Evolutionary conservation across 1,140 invertebrate species (phyloP).

Genomic region (Drosophila gunungcola): DNA sequence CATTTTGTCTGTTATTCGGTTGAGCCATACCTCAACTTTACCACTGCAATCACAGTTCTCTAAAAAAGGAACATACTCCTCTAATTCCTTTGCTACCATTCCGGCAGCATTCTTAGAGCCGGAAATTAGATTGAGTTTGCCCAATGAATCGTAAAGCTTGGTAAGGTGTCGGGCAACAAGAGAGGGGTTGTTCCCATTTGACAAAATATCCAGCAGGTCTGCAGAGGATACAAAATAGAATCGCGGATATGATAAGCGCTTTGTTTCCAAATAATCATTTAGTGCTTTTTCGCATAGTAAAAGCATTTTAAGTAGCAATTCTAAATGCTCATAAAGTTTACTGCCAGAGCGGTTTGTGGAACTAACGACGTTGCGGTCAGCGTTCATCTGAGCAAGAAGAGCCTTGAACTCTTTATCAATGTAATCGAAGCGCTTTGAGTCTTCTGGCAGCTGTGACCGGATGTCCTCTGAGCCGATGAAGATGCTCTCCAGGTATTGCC

Average conservation of each 20-base stretch:
- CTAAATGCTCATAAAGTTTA: slow-evolving; percentile 91
- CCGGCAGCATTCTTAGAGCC: slow-evolving; percentile 86
- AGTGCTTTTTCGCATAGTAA: slow-evolving; percentile 96
- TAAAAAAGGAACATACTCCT: slow-evolving; percentile 90
- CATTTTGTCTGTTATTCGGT: slow-evolving; percentile 93
- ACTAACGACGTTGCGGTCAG: slow-evolving; percentile 91
- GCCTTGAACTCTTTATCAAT: slow-evolving; percentile 94
- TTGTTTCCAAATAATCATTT: slow-evolving; percentile 97
- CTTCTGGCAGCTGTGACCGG: slow-evolving; percentile 94
- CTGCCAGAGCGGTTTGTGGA: slow-evolving; percentile 92
- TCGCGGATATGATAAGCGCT: slow-evolving; percentile 95
- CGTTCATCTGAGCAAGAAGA: slow-evolving; percentile 85
- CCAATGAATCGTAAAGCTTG: slow-evolving; percentile 96
- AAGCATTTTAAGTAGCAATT: slow-evolving; percentile 90
- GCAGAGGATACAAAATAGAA: slow-evolving; percentile 98
- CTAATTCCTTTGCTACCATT: slow-evolving; percentile 95
- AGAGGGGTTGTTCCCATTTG: slow-evolving; percentile 96
- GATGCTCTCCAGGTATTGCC: slow-evolving; percentile 97
- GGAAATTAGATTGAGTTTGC: slow-evolving; percentile 91
- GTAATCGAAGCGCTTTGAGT: slow-evolving; percentile 94
- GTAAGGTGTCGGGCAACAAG: slow-evolving; percentile 93
- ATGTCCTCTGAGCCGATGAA: slow-evolving; percentile 99
- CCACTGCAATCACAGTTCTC: slow-evolving; percentile 93
- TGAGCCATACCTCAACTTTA: slow-evolving; percentile 96
- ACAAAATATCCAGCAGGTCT: slow-evolving; percentile 97